phyloP scores from a whole-genome alignment of 2,888 invertebrate species.

The Ectemnius continuus region DNA sequence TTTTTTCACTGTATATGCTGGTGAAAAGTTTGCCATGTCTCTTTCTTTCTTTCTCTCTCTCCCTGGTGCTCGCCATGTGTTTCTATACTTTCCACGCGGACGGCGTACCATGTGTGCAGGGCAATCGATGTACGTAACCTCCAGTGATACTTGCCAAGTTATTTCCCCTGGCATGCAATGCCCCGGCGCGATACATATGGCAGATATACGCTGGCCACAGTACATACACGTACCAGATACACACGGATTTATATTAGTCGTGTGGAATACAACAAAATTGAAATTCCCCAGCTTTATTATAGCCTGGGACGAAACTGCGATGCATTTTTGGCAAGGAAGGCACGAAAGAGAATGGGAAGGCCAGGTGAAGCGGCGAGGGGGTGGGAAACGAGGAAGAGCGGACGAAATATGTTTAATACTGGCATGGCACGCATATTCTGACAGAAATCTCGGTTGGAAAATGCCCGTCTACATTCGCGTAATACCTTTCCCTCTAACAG shows the following conservation, averaged over 20 bases:
- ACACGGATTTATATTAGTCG: background rate
- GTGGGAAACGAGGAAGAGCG: background rate
- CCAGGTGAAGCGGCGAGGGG: too few species aligned
- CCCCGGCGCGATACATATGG: background rate
- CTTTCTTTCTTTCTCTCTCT: too few species aligned
- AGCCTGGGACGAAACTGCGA: background rate
- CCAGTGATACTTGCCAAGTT: background rate
- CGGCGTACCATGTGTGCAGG: background rate
- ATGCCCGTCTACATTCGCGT: too few species aligned
- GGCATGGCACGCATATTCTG: background rate
- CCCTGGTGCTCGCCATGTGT: too few species aligned
- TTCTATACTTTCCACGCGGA: too few species aligned
- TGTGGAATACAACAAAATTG: background rate
- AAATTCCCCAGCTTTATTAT: constrained; percentile 1
- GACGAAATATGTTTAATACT: background rate
- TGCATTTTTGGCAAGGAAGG: constrained; percentile 2
- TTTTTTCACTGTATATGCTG: too few species aligned
- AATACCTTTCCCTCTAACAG: too few species aligned
- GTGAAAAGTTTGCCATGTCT: too few species aligned
- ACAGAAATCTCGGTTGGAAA: too few species aligned
- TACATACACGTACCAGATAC: background rate
- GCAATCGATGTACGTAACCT: background rate
- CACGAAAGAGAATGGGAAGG: too few species aligned
- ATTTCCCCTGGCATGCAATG: background rate
- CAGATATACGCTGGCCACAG: background rate